These are phyloP conservation scores for Pangasius djambal DNA, from an alignment of 2,797 vertebrate species.

Conservation along the genomic window DNA sequence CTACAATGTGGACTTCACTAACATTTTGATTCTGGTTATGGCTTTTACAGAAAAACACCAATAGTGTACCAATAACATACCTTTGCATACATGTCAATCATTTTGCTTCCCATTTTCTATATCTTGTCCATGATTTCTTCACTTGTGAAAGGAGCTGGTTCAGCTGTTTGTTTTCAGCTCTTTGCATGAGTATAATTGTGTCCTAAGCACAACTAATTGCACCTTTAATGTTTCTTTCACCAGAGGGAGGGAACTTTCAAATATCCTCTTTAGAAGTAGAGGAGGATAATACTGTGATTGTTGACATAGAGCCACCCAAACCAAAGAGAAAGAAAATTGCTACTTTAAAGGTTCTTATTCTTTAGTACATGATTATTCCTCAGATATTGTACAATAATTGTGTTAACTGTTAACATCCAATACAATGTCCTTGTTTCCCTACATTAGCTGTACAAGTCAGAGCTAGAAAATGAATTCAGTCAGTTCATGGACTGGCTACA, in stretches of 20 bases:
- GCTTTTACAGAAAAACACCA: background rate
- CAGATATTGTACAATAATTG: background rate
- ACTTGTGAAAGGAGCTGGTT: background rate
- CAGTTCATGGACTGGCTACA: slow-evolving; percentile 93
- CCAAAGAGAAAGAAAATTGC: slow-evolving; percentile 80
- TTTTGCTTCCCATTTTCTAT: background rate
- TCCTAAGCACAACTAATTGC: background rate
- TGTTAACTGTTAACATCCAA: background rate
- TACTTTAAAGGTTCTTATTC: slow-evolving; percentile 80
- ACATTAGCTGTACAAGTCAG: slow-evolving; percentile 81
- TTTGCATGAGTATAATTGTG: background rate
- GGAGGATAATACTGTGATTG: slow-evolving; percentile 72
- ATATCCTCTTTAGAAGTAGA: slow-evolving; percentile 73
- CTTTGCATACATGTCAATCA: background rate
- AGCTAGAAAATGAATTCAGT: slow-evolving; percentile 87
- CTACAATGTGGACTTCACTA: background rate
- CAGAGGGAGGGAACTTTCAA: slow-evolving; percentile 79
- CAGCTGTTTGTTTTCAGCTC: background rate
- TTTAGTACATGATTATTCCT: background rate
- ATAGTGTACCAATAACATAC: background rate
- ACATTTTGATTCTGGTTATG: background rate
- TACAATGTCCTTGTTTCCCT: slow-evolving; percentile 4
- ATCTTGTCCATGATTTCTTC: background rate
- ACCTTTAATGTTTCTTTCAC: slow-evolving; percentile 44
- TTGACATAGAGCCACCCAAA: slow-evolving; percentile 74